phyloP scores from a whole-genome alignment of 1,140 invertebrate species.

The Caenorhabditis brenneri region DNA sequence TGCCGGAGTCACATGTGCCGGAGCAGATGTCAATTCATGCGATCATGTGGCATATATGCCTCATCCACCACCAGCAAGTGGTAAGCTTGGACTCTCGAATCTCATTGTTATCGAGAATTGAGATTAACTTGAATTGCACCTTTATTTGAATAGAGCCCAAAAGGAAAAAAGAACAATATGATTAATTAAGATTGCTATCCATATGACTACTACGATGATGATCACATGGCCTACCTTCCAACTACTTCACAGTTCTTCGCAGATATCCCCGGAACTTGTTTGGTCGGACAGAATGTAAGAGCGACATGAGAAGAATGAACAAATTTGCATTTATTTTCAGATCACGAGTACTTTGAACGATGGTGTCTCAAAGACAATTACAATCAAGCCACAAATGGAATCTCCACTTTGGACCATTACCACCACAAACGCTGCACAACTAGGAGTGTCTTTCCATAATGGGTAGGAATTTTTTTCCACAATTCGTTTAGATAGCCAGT shows the following conservation, averaged over 20 bases:
- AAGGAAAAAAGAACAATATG: not conserved
- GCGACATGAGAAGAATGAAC: too few species aligned
- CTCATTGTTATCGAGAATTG: not conserved
- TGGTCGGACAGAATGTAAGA: conserved; percentile 24
- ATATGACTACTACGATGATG: conserved; percentile 44
- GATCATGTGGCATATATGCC: conserved; percentile 47
- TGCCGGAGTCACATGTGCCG: conserved; percentile 46
- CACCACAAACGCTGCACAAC: not conserved
- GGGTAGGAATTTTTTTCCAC: not conserved
- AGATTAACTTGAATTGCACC: not conserved
- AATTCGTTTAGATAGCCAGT: too few species aligned
- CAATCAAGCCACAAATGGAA: conserved; percentile 16
- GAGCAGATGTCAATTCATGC: not conserved
- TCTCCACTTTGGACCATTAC: not conserved
- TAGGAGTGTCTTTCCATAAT: conserved; percentile 3
- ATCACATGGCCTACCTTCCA: conserved; percentile 23
- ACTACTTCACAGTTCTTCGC: not conserved
- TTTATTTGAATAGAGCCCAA: not conserved
- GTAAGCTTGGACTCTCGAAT: not conserved
- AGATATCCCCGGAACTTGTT: conserved; percentile 33
- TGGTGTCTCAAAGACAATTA: not conserved
- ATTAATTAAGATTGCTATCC: conserved; percentile 26
- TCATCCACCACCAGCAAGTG: conserved; percentile 15
- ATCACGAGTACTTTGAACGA: not conserved
- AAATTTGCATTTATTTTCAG: not conserved